These are phyloP conservation scores for Leptatherina wallacei DNA, from an alignment of 2,797 vertebrate species.

Conservation along the genomic window DNA sequence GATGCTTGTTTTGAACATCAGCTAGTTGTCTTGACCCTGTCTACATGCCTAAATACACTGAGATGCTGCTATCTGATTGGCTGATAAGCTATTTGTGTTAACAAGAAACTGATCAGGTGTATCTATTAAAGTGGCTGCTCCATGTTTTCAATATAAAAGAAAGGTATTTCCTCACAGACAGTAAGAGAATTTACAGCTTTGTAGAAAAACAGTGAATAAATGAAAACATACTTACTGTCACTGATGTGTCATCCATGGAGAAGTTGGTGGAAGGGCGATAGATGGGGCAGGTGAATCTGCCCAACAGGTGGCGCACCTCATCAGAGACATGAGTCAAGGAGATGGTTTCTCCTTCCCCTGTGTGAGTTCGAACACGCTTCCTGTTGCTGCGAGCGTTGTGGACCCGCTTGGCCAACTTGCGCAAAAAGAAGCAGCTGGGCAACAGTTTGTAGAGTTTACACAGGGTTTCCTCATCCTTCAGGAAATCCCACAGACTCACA, in stretches of 20 bases:
- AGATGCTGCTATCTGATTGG: too few relatives aligned
- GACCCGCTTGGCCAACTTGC: slow-evolving; percentile 87
- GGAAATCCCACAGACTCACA: slow-evolving; percentile 87
- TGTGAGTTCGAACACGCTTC: not conserved
- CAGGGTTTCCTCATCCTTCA: slow-evolving; percentile 82
- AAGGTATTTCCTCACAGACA: not conserved
- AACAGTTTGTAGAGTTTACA: slow-evolving; percentile 87
- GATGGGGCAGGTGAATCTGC: slow-evolving; percentile 87
- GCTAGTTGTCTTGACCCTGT: too few relatives aligned
- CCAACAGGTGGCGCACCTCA: slow-evolving; percentile 89
- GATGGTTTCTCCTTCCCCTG: slow-evolving; percentile 36
- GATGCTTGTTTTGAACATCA: too few relatives aligned
- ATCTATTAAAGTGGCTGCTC: too few relatives aligned
- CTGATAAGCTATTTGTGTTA: too few relatives aligned
- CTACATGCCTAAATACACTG: too few relatives aligned
- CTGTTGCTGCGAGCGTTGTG: slow-evolving; percentile 57
- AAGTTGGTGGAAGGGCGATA: slow-evolving; percentile 75
- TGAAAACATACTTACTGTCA: slow-evolving; percentile 61
- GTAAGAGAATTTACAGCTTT: not conserved
- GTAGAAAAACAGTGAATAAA: not conserved
- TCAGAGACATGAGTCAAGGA: slow-evolving; percentile 86
- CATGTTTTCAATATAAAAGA: not conserved
- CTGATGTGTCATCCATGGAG: slow-evolving; percentile 43
- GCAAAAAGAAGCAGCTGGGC: slow-evolving; percentile 86
- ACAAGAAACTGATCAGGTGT: too few relatives aligned